Conservation (phyloP, 2,797 vertebrate genomes). For the Nyctalus aviator region DNA sequence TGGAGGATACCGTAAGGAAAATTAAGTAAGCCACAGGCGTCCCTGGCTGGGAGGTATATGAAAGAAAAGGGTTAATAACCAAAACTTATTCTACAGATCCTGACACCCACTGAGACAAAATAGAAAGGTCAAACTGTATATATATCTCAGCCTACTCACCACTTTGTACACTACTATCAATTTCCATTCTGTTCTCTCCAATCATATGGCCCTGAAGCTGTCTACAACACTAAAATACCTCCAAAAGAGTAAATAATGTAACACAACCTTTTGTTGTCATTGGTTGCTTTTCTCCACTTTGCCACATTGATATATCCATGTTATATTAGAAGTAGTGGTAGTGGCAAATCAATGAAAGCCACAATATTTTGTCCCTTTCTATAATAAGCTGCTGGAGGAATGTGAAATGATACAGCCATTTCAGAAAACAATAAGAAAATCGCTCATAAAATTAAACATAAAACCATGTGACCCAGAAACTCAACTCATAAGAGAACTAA, state of each 20-base stretch:
- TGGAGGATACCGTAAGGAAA: not conserved
- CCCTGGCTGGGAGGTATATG: not conserved
- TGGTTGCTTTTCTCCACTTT: not conserved
- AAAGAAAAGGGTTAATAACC: not conserved
- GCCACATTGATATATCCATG: not conserved
- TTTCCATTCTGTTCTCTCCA: not conserved
- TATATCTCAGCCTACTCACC: too few species aligned
- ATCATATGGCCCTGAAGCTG: not conserved
- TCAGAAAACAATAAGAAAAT: not conserved
- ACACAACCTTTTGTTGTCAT: not conserved
- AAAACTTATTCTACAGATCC: not conserved
- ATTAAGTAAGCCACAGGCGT: not conserved
- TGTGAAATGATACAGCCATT: not conserved
- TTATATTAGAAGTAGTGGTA: not conserved
- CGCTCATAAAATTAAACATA: not conserved
- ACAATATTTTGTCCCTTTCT: not conserved
- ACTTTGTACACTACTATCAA: not conserved
- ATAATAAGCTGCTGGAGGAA: not conserved
- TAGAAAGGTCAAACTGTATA: not conserved
- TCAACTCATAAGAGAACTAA: not conserved
- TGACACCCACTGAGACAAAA: not conserved
- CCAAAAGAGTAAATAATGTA: not conserved
- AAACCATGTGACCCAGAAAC: not conserved
- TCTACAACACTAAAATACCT: not conserved
- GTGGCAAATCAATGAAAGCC: not conserved